These are phyloP conservation scores for Antennarius striatus DNA, from an alignment of 2,113 vertebrate species.

Conservation along the genomic window DNA sequence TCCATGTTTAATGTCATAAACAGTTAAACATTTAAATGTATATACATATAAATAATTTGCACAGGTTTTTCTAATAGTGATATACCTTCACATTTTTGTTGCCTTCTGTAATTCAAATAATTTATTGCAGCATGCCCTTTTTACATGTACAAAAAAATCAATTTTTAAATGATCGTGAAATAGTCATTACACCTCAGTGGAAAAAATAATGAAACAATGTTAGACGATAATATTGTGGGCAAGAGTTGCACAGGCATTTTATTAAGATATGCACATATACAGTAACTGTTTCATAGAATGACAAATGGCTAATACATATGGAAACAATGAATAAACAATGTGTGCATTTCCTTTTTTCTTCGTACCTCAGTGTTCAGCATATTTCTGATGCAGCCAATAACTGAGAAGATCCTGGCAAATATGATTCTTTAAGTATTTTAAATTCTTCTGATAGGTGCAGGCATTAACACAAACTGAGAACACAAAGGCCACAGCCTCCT, in stretches of 20 bases:
- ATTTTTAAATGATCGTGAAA: background rate
- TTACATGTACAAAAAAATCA: background rate
- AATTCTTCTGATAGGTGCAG: slow-evolving; percentile 68
- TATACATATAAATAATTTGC: too few species aligned
- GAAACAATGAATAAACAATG: slow-evolving; percentile 1
- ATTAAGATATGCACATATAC: background rate
- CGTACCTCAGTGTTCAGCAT: background rate
- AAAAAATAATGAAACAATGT: background rate
- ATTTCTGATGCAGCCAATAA: slow-evolving; percentile 16
- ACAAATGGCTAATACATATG: background rate
- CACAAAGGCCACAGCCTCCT: slow-evolving; percentile 74
- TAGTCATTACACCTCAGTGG: too few species aligned
- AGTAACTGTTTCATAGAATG: background rate
- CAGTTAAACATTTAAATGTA: too few species aligned
- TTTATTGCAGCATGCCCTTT: background rate
- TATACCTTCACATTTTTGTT: too few species aligned
- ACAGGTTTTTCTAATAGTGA: too few species aligned
- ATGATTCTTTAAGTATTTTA: slow-evolving; percentile 56
- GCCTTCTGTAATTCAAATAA: background rate
- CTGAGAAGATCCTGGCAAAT: slow-evolving; percentile 25
- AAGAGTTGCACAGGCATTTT: too few species aligned
- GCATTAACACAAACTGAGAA: slow-evolving; percentile 69
- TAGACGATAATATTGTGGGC: background rate
- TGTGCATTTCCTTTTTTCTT: background rate
- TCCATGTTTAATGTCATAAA: too few species aligned